Conservation (phyloP, 2,888 invertebrate genomes). For the Caenorhabditis imperialis region DNA sequence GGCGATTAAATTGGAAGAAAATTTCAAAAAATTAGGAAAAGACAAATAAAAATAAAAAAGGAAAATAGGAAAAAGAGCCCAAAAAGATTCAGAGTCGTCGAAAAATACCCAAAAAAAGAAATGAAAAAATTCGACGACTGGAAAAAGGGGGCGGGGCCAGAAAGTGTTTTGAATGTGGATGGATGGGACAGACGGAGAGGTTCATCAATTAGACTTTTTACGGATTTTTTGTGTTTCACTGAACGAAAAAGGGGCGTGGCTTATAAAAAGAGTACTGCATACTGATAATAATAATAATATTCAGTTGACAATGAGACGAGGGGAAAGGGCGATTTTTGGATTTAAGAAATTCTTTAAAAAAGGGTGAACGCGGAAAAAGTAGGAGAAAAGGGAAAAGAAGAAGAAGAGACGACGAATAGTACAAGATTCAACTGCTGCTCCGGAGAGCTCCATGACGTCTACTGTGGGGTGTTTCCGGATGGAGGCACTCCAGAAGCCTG, state of each 20-base stretch:
- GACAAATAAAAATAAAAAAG: not conserved
- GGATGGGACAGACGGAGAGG: too few relatives aligned
- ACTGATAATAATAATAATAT: too few relatives aligned
- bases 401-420: constrained; percentile 9
- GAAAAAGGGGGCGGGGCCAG: too few relatives aligned
- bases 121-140: too few relatives aligned
- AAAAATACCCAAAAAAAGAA: not conserved
- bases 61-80: not conserved
- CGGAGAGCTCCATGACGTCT: not conserved
- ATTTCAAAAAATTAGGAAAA: too few relatives aligned
- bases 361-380: not conserved
- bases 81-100: too few relatives aligned
- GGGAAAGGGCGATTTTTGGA: not conserved
- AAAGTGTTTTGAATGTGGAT: too few relatives aligned
- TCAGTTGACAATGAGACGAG: not conserved
- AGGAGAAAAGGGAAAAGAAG: not conserved
- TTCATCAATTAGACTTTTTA: too few relatives aligned
- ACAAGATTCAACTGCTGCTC: constrained; percentile 9
- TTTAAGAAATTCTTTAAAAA: too few relatives aligned
- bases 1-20: constrained; percentile 10
- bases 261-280: too few relatives aligned
- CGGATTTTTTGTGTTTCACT: too few relatives aligned
- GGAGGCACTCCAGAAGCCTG: constrained; percentile 28
- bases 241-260: too few relatives aligned
- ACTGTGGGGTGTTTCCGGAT: constrained; percentile 48